A percentile compares a stretch with the other conserved stretches of the same genome.
Evolutionary conservation across 2,113 vertebrate species (phyloP).

Genomic region (Rissa tridactyla): DNA sequence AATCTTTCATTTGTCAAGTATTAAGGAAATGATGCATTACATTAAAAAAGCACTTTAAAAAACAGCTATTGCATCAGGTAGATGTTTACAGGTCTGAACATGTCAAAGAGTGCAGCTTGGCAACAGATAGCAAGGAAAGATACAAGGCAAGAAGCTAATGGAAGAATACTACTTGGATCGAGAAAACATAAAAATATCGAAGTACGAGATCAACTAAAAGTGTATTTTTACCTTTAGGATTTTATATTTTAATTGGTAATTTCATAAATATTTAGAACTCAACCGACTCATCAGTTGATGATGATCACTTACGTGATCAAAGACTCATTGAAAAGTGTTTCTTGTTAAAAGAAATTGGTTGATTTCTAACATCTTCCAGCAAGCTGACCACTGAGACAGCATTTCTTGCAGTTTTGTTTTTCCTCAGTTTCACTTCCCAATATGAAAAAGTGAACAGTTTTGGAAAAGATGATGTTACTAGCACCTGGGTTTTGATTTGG

Average conservation of each 20-base stretch:
- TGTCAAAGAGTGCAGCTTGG: neutral
- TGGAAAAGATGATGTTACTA: neutral
- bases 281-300: neutral
- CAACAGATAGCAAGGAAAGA: neutral
- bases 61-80: neutral
- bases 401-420: neutral
- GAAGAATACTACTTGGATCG: neutral
- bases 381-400: neutral
- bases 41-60: neutral
- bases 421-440: neutral
- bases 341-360: neutral
- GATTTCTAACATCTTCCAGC: neutral
- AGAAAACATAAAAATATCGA: neutral
- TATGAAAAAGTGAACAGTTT: neutral
- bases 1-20: neutral
- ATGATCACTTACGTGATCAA: neutral
- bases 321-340: neutral
- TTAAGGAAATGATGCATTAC: neutral
- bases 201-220: neutral
- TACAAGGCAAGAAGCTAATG: neutral
- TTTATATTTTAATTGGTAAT: neutral
- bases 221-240: neutral
- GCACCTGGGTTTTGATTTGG: neutral
- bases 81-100: neutral
- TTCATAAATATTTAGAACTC: neutral